These are phyloP conservation scores for Dynastes grantii DNA, from an alignment of 2,888 invertebrate species.

Conservation along the genomic window DNA sequence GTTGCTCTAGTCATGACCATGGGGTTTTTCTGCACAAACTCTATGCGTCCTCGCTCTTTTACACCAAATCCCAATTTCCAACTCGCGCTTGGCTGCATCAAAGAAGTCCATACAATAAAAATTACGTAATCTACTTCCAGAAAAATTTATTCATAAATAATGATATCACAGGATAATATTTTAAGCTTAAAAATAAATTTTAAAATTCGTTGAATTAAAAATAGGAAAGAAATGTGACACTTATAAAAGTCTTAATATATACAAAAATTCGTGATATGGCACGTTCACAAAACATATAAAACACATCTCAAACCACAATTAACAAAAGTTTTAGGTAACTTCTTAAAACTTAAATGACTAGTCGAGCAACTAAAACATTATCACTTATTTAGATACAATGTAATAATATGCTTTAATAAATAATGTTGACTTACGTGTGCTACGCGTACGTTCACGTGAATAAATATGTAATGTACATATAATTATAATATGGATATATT, in stretches of 20 bases:
- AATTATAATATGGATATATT: conserved; percentile 31
- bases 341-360: conserved; percentile 50
- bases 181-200: conserved; percentile 59
- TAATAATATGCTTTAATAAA: conserved; percentile 39
- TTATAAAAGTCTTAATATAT: conserved; percentile 55
- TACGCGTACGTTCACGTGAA: conserved; percentile 41
- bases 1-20: too few relatives aligned
- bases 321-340: conserved; percentile 46
- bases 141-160: conserved; percentile 55
- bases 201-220: conserved; percentile 52
- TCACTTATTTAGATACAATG: conserved; percentile 30
- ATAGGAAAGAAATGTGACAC: conserved; percentile 53
- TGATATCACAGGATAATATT: conserved; percentile 68
- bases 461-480: conserved; percentile 22
- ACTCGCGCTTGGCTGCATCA: too few relatives aligned
- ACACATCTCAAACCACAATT: conserved; percentile 54
- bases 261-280: conserved; percentile 60
- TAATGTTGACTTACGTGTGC: conserved; percentile 38
- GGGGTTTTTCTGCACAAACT: too few relatives aligned
- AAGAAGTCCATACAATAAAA: too few relatives aligned
- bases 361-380: conserved; percentile 42
- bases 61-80: too few relatives aligned
- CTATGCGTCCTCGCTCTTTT: too few relatives aligned
- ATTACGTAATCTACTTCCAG: background rate
- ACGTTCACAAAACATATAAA: conserved; percentile 60